phyloP scores from a whole-genome alignment of 2,888 invertebrate species.

The Agrochola circellaris region DNA sequence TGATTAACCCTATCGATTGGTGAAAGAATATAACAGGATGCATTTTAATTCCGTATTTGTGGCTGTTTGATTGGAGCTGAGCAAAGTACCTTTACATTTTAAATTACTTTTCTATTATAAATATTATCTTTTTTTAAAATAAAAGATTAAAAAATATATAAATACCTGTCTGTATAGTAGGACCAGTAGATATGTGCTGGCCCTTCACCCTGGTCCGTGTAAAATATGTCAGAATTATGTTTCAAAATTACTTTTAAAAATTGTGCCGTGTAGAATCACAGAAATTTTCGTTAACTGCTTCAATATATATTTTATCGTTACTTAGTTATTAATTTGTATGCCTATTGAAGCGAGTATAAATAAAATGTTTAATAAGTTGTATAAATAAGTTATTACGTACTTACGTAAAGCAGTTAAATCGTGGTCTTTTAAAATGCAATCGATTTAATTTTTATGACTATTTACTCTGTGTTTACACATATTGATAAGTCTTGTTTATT shows the following conservation, averaged over 20 bases:
- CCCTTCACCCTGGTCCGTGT: neutral
- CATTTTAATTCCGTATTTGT: neutral
- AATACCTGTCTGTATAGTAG: neutral
- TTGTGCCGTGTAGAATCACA: neutral
- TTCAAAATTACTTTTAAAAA: neutral
- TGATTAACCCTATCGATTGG: neutral
- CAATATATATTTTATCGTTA: neutral
- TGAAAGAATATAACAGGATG: no score
- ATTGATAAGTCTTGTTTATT: conserved; percentile 5
- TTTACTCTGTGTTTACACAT: conserved; percentile 35
- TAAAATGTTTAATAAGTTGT: conserved; percentile 17
- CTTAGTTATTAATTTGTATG: conserved; percentile 4
- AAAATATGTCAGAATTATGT: neutral
- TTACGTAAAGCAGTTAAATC: conserved; percentile 12
- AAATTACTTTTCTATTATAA: neutral
- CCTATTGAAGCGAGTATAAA: neutral
- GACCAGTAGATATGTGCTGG: no score
- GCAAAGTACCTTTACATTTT: no score
- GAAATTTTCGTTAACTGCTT: neutral
- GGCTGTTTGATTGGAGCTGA: neutral
- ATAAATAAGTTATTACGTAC: conserved; percentile 5
- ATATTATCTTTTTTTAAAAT: neutral
- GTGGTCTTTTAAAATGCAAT: conserved; percentile 1
- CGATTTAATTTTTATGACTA: conserved; percentile 18
- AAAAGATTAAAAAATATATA: neutral